Evolutionary conservation across 2,113 vertebrate species (phyloP), one percentile per base, ranked within the genome.

Genomic region (Gymnobelideus leadbeateri): DNA sequence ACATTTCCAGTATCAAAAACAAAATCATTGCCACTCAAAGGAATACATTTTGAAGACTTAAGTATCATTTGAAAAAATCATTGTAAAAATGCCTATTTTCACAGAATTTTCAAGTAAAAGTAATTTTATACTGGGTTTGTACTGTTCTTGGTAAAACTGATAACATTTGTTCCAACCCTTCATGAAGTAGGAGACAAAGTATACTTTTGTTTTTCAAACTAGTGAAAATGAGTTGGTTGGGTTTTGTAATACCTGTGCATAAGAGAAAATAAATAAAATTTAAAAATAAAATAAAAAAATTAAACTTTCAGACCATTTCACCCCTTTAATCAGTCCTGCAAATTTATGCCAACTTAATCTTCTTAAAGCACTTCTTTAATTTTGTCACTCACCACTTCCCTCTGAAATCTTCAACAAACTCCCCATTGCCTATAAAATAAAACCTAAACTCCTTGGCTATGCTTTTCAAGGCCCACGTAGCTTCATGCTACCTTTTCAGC

Each of bases 31-130:
- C 53, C 84, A 89, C 96, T 96, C 94, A 0, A n/a, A 46, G 1
- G 93, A 97, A 93, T 97, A 89, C 84, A 51, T 84, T 91, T 47
- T 0, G 92, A 96, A 91, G 52, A 37, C 95, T 89, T 90, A 49
- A 77, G 0, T 49, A 53, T 51, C 95, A 93, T 93, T 95, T 89
- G 89, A 94, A 57, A 57, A 53, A 49, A 53, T 47, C 2, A 0
- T 92, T 93, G 68, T 46, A 92, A 43, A 84, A 96, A 3, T 90
- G 51, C 91, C 89, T 47, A n/a, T 68, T 97, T 46, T 94, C 57
- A 92, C 68, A 91, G 43, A 95, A 89, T 55, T 91, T 21, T 91
- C 94, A 24, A 92, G 61, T n/a, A 43, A 10, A 54, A 92, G 3
- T 77, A 37, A 31, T 77, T 49, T 26, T 25, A 3, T 84, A 16